phyloP scores from a whole-genome alignment of 2,797 vertebrate genomes.

The Lacerta viridis region DNA sequence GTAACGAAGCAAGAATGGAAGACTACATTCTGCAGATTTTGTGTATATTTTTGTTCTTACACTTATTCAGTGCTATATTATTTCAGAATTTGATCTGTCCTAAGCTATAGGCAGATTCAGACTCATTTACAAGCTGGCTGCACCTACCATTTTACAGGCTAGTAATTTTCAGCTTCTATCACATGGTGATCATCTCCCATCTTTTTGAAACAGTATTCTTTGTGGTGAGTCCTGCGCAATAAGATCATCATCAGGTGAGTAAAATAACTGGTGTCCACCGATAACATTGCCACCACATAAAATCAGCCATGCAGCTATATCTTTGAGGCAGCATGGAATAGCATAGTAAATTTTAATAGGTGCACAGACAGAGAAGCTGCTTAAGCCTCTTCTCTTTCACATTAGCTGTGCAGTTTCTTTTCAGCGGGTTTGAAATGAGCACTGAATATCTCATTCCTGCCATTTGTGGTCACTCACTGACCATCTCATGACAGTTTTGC shows the following conservation, averaged over 20 bases:
- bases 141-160: background rate
- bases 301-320: background rate
- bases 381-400: background rate
- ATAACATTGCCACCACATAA: background rate
- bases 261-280: background rate
- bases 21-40: background rate
- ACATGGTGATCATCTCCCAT: background rate
- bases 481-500: constrained; percentile 4
- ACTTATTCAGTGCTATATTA: background rate
- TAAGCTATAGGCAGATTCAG: background rate
- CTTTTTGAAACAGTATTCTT: constrained; percentile 9
- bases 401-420: background rate
- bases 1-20: background rate
- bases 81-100: background rate
- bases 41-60: background rate
- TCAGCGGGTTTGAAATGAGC: constrained; percentile 6
- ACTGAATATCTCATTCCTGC: background rate
- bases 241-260: background rate
- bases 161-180: background rate
- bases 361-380: background rate
- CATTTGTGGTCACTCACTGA: constrained; percentile 16
- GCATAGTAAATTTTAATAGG: background rate
- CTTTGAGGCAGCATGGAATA: background rate
- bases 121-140: background rate
- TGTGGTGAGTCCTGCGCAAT: background rate